phyloP scores from a whole-genome alignment of 2,797 vertebrate genomes.

The Lepidocolaptes lacrymiger region DNA sequence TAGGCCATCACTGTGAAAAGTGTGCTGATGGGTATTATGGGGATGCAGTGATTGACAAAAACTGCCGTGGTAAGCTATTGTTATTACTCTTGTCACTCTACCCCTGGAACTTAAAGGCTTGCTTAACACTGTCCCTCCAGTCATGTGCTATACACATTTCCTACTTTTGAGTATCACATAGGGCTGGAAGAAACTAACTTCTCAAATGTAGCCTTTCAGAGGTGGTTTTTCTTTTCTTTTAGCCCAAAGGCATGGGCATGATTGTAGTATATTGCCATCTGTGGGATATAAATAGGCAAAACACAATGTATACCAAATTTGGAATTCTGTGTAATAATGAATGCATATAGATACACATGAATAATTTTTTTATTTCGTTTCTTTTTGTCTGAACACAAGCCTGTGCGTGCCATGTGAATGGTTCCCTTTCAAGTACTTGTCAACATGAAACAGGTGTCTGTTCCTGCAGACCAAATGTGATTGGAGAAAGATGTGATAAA shows the following conservation, averaged over 20 bases:
- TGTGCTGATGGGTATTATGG: constrained; percentile 88
- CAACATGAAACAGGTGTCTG: constrained; percentile 85
- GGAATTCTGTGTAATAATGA: not conserved
- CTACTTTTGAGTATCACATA: not conserved
- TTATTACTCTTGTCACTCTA: not conserved
- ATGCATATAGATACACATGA: not conserved
- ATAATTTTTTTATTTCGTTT: not conserved
- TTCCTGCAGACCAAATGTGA: constrained; percentile 82
- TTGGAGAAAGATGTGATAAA: constrained; percentile 83
- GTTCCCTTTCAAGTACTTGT: constrained; percentile 82
- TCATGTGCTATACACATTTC: not conserved
- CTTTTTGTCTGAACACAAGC: constrained; percentile 72
- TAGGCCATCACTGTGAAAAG: constrained; percentile 85
- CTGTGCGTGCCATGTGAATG: constrained; percentile 84
- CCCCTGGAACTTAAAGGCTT: not conserved
- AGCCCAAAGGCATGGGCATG: not conserved
- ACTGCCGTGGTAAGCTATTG: constrained; percentile 83
- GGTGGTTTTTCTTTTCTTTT: not conserved
- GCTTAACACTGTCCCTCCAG: not conserved
- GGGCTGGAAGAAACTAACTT: not conserved
- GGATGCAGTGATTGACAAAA: constrained; percentile 84
- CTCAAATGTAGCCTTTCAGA: not conserved
- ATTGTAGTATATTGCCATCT: not conserved
- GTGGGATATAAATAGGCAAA: not conserved
- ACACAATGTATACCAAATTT: not conserved